Evolutionary conservation across 2,797 vertebrate species (phyloP).

Genomic region (Myripristis murdjan): DNA sequence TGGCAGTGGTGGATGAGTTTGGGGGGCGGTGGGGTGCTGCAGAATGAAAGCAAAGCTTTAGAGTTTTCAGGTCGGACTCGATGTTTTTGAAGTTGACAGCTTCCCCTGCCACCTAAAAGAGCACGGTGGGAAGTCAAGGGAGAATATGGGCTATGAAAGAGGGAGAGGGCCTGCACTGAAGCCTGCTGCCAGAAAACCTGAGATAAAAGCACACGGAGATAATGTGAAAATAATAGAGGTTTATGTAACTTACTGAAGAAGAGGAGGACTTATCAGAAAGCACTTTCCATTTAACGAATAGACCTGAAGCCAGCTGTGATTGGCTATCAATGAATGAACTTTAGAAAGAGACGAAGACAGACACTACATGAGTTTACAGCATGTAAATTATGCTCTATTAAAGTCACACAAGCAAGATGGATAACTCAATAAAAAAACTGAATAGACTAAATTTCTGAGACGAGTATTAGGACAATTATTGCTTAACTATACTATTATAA

Average conservation of each 20-base stretch:
- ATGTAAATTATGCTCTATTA: slow-evolving; percentile 16
- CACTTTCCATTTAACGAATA: slow-evolving; percentile 31
- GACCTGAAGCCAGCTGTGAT: slow-evolving; percentile 20
- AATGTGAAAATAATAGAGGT: slow-evolving; percentile 49
- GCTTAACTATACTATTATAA: too few relatives aligned
- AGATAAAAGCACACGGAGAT: slow-evolving; percentile 67
- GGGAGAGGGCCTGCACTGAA: slow-evolving; percentile 51
- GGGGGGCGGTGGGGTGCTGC: slow-evolving; percentile 11
- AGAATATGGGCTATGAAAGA: slow-evolving; percentile 64
- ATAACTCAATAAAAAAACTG: background rate
- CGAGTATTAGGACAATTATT: too few relatives aligned
- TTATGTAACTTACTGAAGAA: slow-evolving; percentile 32
- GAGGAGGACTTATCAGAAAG: slow-evolving; percentile 28
- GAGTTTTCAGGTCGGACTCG: slow-evolving; percentile 67
- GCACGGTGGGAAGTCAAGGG: slow-evolving; percentile 56
- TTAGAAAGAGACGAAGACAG: background rate
- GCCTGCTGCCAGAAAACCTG: slow-evolving; percentile 56
- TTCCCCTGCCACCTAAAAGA: slow-evolving; percentile 71
- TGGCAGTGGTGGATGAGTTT: slow-evolving; percentile 2
- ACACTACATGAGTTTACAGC: background rate
- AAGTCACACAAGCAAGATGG: background rate
- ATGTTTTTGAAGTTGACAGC: slow-evolving; percentile 80
- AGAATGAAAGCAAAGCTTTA: slow-evolving; percentile 69
- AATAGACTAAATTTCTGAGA: too few relatives aligned
- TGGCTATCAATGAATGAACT: slow-evolving; percentile 16